Evolutionary conservation across 92 coral and sea anemone species (phyloP), one percentile per base, ranked within the genome.

Genomic region (Zoanthus sansibaricus): DNA sequence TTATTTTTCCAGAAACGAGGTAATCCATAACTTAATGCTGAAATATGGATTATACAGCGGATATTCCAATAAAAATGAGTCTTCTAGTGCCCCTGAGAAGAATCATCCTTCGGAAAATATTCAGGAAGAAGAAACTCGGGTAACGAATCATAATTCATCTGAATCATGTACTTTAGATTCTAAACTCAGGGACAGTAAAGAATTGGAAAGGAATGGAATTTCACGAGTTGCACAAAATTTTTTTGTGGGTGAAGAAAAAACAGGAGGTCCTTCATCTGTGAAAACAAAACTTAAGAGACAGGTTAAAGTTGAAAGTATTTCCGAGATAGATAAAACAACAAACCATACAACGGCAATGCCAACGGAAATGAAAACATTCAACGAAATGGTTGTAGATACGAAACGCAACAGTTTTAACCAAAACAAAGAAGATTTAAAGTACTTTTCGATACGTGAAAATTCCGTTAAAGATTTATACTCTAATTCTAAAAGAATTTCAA

Each of bases 31-130:
- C 55, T 89, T 97, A 31, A 93, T 97, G 96, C 71, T 95, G 25
- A 97, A 97, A 62, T 97, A 97, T 69, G 99, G 99, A 18, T 83
- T 97, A 84, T 92, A 97, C 68, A 92, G 90, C 48, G 87, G 89
- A 75, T 82, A 66, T 2, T 83, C 42, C 31, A 91, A 58, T 18
- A 80, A 47, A 21, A 37, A 30, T 14, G 82, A 72, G 25, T 37
- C 47, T 52, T 18, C n/a, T 13, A 52, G 46, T 21, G 14, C n/a
- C 1, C 16, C 69, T 16, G 59, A 67, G 31, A 56, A 45, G 4
- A 15, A 32, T 32, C 9, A 11, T 32, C 31, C 52, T 46, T 21
- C 85, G 31, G 61, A 64, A 72, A 80, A 11, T 80, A n/a, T 15
- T 32, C 74, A 66, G 45, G 6, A 21, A 4, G 44, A 49, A 46